phyloP scores from a whole-genome alignment of 2,888 invertebrate species.

The Nymphalis polychloros region DNA sequence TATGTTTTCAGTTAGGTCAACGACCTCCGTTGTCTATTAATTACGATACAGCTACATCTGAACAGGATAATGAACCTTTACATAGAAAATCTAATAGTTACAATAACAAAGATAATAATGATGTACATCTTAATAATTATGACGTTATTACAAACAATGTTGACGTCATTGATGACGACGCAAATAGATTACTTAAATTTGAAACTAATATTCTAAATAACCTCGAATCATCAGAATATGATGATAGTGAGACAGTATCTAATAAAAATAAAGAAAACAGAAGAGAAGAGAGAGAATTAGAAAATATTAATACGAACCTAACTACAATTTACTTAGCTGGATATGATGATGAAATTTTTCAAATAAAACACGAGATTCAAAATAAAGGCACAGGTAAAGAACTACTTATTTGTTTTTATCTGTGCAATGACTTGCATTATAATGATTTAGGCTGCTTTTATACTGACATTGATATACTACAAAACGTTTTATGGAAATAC shows the following conservation, averaged over 20 bases:
- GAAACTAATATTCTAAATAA: not conserved
- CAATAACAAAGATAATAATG: too few species aligned
- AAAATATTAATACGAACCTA: not conserved
- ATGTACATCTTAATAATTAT: not conserved
- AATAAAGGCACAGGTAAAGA: conserved; percentile 21
- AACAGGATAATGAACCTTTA: too few species aligned
- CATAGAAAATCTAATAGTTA: too few species aligned
- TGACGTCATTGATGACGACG: not conserved
- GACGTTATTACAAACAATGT: not conserved
- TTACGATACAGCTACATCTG: too few species aligned
- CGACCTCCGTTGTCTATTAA: too few species aligned
- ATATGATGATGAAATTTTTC: conserved; percentile 27
- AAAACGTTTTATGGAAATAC: conserved; percentile 18
- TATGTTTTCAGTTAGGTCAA: too few species aligned
- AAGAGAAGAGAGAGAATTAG: not conserved
- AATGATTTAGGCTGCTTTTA: conserved; percentile 20
- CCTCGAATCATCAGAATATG: not conserved
- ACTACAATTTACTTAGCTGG: conserved; percentile 25
- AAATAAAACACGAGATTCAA: conserved; percentile 23
- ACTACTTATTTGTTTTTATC: conserved; percentile 28
- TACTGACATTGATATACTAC: conserved; percentile 16
- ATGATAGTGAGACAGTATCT: not conserved
- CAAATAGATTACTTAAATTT: not conserved
- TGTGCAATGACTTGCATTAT: conserved; percentile 13
- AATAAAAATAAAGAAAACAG: not conserved